Conservation (phyloP, 2,888 invertebrate species). For the Amiota minor region DNA sequence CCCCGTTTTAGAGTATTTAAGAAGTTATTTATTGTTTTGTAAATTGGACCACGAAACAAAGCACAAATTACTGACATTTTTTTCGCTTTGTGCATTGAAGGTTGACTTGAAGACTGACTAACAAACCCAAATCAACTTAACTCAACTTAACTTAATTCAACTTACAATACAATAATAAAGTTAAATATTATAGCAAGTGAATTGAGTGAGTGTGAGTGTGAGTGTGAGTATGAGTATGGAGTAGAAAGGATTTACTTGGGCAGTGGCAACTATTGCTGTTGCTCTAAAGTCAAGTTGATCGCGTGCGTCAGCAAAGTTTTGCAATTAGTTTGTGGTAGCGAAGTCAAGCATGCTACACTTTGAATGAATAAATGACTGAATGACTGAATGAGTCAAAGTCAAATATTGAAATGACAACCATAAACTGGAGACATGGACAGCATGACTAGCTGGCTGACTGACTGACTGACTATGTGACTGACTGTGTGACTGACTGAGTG, state of each 20-base stretch:
- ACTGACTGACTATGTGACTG: background rate
- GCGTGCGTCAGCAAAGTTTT: slow-evolving; percentile 41
- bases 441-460: background rate
- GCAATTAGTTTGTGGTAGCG: background rate
- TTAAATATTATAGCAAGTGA: no score
- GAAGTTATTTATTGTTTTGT: slow-evolving; percentile 51
- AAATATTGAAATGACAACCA: no score
- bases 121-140: no score
- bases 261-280: no score
- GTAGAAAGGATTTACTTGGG: no score
- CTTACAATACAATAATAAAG: no score
- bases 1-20: slow-evolving; percentile 49
- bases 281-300: slow-evolving; percentile 26
- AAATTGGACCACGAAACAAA: slow-evolving; percentile 42
- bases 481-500: background rate
- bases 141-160: no score
- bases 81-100: background rate
- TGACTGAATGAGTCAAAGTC: background rate
- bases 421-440: no score
- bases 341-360: background rate
- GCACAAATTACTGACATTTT: slow-evolving; percentile 50
- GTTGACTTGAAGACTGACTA: background rate
- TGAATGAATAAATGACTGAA: background rate
- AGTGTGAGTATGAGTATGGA: no score
- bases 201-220: no score